Evolutionary conservation across 53 echinoderm and acorn worm genomes (phyloP).

Genomic region (Stichopus horrens): DNA sequence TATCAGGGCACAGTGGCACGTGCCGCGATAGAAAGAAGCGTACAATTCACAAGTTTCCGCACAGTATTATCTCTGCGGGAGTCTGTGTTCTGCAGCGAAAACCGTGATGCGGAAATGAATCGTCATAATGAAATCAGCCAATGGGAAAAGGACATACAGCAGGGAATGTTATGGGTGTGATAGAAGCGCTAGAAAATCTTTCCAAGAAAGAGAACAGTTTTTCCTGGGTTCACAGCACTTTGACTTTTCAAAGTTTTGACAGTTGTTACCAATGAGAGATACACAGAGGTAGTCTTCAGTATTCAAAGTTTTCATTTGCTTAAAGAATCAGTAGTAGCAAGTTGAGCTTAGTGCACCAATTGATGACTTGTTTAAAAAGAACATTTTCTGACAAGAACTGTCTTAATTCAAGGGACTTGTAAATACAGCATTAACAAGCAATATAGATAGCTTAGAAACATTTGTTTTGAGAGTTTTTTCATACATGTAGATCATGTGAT

Average conservation of each 20-base stretch:
- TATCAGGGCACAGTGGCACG: background rate
- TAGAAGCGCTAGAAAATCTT: background rate
- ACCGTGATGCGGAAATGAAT: background rate
- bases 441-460: too few species aligned
- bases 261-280: too few species aligned
- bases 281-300: too few species aligned
- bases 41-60: background rate
- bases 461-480: too few species aligned
- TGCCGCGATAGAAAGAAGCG: background rate
- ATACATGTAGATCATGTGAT: too few species aligned
- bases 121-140: background rate
- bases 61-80: slow-evolving; percentile 19
- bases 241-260: background rate
- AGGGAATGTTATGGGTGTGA: slow-evolving; percentile 14
- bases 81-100: slow-evolving; percentile 4
- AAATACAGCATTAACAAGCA: too few species aligned
- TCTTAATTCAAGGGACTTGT: too few species aligned
- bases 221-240: background rate
- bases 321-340: too few species aligned
- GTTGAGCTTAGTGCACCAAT: too few species aligned
- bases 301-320: too few species aligned
- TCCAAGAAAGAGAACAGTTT: background rate
- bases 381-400: too few species aligned
- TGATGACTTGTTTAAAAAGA: too few species aligned
- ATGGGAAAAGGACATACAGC: background rate